Conservation (phyloP, 2,797 vertebrate species). For the Aythya fuligula region DNA sequence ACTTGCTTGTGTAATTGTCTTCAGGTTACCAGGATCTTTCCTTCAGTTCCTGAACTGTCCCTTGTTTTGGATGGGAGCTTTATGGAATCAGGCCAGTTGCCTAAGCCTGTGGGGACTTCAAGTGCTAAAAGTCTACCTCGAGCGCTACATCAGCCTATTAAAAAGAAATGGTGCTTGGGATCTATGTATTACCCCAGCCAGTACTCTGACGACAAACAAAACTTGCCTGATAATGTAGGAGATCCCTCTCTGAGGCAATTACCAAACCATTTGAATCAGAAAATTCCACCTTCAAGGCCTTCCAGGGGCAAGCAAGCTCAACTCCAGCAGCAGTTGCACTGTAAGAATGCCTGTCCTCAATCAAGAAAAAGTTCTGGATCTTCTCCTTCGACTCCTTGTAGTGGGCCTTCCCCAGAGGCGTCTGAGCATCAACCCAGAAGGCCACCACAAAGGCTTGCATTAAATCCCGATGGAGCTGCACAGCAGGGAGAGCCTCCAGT, state of each 20-base stretch:
- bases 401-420: constrained; percentile 65
- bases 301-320: constrained; percentile 63
- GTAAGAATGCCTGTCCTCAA: constrained; percentile 60
- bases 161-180: constrained; percentile 23
- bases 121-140: constrained; percentile 53
- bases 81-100: constrained; percentile 61
- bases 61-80: constrained; percentile 89
- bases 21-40: constrained; percentile 87
- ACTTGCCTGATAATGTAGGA: constrained; percentile 12
- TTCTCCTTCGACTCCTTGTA: constrained; percentile 72
- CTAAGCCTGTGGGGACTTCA: constrained; percentile 30
- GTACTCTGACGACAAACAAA: constrained; percentile 40
- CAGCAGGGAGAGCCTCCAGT: constrained; percentile 47
- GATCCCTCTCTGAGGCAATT: constrained; percentile 62
- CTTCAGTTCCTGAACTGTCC: constrained; percentile 95
- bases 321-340: constrained; percentile 45
- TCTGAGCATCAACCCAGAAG: constrained; percentile 66
- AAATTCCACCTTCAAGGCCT: constrained; percentile 19
- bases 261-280: constrained; percentile 61
- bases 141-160: constrained; percentile 10
- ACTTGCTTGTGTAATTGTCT: neutral
- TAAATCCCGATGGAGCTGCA: constrained; percentile 19
- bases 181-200: neutral
- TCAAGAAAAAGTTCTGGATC: constrained; percentile 65
- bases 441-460: constrained; percentile 37